phyloP scores from a whole-genome alignment of 2,888 invertebrate genomes.

The Belgica antarctica region DNA sequence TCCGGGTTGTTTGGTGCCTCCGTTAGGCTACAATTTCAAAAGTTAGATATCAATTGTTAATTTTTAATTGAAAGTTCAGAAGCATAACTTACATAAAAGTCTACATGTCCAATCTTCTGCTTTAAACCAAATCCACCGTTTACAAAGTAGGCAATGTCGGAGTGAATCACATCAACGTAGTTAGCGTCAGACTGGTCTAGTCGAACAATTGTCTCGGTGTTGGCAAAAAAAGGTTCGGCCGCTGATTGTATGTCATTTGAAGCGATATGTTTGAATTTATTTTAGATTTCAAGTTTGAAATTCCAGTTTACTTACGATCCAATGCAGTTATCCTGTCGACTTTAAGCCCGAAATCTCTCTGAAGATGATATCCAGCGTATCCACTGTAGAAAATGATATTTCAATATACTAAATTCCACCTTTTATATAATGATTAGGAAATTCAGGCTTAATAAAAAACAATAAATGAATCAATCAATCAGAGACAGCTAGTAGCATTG shows the following conservation, averaged over 20 bases:
- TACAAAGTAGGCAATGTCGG: constrained; percentile 77
- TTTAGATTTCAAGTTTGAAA: constrained; percentile 72
- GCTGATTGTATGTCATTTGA: constrained; percentile 50
- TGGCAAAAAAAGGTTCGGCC: constrained; percentile 86
- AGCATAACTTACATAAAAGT: constrained; percentile 91
- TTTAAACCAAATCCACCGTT: constrained; percentile 76
- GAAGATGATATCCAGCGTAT: constrained; percentile 56
- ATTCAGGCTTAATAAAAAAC: too few species aligned
- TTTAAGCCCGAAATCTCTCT: constrained; percentile 66
- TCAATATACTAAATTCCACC: too few species aligned
- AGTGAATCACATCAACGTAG: constrained; percentile 88
- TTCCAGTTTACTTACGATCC: constrained; percentile 77
- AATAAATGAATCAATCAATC: too few species aligned
- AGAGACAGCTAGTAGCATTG: too few species aligned
- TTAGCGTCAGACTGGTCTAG: constrained; percentile 82
- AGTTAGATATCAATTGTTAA: too few species aligned
- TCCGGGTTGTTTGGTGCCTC: constrained; percentile 51
- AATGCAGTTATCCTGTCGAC: constrained; percentile 77
- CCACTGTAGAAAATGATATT: too few species aligned
- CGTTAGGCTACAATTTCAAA: constrained; percentile 76
- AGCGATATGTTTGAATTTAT: too few species aligned
- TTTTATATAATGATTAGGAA: too few species aligned
- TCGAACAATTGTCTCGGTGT: constrained; percentile 75
- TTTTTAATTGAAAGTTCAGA: too few species aligned
- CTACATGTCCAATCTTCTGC: constrained; percentile 81